A percentile compares a stretch with the other conserved stretches of the same genome.
phyloP scores from a whole-genome alignment of 2,113 vertebrate genomes.

The Mormyrus iriodes region DNA sequence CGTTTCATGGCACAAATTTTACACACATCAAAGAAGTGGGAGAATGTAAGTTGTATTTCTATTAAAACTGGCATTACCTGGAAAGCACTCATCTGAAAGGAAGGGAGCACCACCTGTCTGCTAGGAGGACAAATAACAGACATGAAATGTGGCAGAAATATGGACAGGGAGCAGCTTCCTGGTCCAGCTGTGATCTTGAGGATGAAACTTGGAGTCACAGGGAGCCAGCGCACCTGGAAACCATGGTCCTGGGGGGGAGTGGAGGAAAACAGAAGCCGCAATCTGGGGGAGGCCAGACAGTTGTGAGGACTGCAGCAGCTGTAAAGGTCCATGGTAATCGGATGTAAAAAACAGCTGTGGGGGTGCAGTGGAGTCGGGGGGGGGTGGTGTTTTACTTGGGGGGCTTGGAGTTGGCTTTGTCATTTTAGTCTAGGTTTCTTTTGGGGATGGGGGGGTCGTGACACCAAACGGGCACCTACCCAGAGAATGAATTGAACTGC shows the following conservation, averaged over 20 bases:
- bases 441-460: background rate
- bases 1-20: background rate
- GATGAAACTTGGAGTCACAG: background rate
- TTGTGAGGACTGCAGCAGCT: constrained; percentile 52
- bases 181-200: background rate
- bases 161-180: background rate
- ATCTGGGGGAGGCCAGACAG: constrained; percentile 30
- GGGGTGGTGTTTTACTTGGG: background rate
- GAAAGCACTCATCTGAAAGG: background rate
- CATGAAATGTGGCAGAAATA: background rate
- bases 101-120: background rate
- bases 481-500: background rate
- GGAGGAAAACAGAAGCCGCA: constrained; percentile 6
- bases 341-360: constrained; percentile 47
- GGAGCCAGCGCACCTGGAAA: background rate
- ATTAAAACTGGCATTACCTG: background rate
- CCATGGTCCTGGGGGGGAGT: background rate
- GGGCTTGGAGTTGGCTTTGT: background rate
- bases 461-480: background rate
- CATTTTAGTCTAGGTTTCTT: background rate
- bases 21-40: background rate
- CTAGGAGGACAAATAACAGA: background rate
- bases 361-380: background rate
- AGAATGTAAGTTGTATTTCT: background rate
- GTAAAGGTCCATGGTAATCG: constrained; percentile 49